These are phyloP conservation scores for Uria aalge DNA, from an alignment of 2,113 vertebrate genomes.

Conservation along the genomic window DNA sequence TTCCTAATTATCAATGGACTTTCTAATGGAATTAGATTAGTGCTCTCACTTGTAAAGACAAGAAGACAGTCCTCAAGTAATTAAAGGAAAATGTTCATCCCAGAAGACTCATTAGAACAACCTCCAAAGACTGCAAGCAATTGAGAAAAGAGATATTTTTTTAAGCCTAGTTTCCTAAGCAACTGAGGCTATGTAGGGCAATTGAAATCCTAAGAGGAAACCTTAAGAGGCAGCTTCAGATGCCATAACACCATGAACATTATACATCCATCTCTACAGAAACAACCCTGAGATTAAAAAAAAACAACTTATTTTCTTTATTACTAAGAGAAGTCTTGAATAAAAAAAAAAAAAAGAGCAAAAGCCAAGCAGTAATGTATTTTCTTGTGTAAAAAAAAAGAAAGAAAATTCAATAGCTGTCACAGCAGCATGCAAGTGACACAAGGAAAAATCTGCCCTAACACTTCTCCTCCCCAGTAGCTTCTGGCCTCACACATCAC, in stretches of 20 bases:
- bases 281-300: background rate
- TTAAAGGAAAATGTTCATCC: background rate
- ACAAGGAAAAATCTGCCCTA: background rate
- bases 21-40: background rate
- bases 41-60: background rate
- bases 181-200: background rate
- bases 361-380: background rate
- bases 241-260: rapidly evolving
- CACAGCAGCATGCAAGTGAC: background rate
- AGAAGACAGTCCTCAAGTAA: background rate
- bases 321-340: background rate
- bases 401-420: background rate
- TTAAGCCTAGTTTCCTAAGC: background rate
- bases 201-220: background rate
- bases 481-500: background rate
- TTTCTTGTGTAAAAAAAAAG: background rate
- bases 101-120: background rate
- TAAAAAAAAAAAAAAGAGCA: background rate
- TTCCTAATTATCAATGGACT: background rate
- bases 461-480: background rate
- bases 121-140: background rate
- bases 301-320: background rate
- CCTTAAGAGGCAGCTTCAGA: background rate
- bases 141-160: background rate
- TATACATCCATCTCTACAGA: background rate